Evolutionary conservation across 2,797 vertebrate species (phyloP).

Genomic region (Peromyscus aztecus): DNA sequence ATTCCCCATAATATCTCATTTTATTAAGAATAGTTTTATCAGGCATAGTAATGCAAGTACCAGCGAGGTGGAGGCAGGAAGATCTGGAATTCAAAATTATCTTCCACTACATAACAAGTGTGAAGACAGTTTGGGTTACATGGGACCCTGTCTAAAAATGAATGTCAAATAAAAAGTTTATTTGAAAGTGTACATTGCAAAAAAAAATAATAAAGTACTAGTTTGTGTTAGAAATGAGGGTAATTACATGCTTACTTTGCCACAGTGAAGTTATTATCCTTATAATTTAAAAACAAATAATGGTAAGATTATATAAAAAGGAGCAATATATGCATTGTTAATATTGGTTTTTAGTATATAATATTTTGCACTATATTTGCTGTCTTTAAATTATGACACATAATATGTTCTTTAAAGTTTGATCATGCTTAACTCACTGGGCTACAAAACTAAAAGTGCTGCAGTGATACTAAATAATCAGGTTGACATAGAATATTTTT

Average conservation of each 20-base stretch:
- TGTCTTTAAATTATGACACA: neutral
- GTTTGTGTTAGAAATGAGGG: neutral
- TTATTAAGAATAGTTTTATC: neutral
- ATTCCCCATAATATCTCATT: neutral
- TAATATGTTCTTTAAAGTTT: neutral
- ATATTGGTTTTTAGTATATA: neutral
- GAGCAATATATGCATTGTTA: neutral
- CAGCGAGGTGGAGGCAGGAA: neutral
- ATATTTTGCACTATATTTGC: neutral
- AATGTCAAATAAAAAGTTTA: neutral
- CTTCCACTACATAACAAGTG: neutral
- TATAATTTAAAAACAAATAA: neutral
- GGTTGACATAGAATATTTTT: neutral
- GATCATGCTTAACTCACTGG: neutral
- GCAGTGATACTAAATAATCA: neutral
- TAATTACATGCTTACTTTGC: neutral
- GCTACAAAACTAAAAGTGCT: neutral
- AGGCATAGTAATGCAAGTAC: neutral
- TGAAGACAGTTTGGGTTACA: neutral
- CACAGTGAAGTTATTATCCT: neutral
- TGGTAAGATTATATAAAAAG: neutral
- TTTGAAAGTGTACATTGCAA: neutral
- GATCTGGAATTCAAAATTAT: neutral
- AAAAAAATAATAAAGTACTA: neutral
- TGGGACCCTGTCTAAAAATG: neutral